Evolutionary conservation across 2,113 vertebrate genomes (phyloP).

Genomic region (Ciconia stormi): DNA sequence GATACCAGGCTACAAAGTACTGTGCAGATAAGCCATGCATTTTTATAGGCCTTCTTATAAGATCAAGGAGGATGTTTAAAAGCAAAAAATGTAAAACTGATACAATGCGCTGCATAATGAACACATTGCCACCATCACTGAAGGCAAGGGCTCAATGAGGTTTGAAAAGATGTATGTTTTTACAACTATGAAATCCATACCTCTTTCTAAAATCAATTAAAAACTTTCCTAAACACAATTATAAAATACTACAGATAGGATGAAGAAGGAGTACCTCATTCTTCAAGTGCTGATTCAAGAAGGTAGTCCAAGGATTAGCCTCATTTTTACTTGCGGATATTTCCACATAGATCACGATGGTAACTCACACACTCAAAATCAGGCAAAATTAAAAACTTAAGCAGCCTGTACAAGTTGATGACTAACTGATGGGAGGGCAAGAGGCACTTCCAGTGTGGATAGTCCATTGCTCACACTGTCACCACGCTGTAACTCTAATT

Average conservation of each 20-base stretch:
- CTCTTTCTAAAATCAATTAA: neutral
- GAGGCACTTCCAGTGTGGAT: neutral
- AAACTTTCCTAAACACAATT: neutral
- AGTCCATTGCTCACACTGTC: neutral
- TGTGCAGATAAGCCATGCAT: neutral
- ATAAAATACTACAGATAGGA: neutral
- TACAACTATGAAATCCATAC: neutral
- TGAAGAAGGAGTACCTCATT: neutral
- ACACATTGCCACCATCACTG: neutral
- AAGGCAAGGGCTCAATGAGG: neutral
- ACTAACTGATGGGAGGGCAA: neutral
- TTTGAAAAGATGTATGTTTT: neutral
- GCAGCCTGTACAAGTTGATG: neutral
- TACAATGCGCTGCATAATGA: neutral
- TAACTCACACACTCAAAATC: neutral
- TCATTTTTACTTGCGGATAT: neutral
- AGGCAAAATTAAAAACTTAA: neutral
- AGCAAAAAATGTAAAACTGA: neutral
- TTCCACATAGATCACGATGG: rapidly evolving
- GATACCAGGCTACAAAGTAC: neutral
- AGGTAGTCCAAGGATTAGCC: neutral
- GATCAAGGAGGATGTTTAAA: neutral
- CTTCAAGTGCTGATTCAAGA: neutral
- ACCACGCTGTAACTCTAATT: neutral
- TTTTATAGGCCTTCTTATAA: neutral